Evolutionary conservation across 2,888 invertebrate genomes (phyloP).

Genomic region (Carcina quercana): DNA sequence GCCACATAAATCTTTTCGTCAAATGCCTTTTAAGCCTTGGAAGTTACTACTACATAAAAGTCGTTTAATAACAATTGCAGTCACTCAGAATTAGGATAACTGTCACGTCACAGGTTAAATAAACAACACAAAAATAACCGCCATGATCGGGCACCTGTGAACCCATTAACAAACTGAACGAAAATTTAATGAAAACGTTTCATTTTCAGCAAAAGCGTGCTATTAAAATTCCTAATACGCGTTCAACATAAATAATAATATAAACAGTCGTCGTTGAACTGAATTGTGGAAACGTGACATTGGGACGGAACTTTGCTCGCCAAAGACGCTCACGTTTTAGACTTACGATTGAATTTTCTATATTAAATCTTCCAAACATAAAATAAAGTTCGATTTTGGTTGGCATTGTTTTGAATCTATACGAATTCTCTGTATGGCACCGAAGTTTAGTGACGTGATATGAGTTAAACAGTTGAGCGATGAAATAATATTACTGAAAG

Average conservation of each 20-base stretch:
- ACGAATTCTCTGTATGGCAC: constrained; percentile 36
- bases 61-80: too few relatives aligned
- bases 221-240: constrained; percentile 37
- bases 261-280: constrained; percentile 36
- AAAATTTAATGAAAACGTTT: too few relatives aligned
- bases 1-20: too few relatives aligned
- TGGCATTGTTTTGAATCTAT: constrained; percentile 25
- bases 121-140: too few relatives aligned
- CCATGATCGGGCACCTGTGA: too few relatives aligned
- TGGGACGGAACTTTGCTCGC: constrained; percentile 32
- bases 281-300: constrained; percentile 51
- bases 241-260: constrained; percentile 42
- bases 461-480: constrained; percentile 39
- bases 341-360: constrained; percentile 20
- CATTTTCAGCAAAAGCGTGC: too few relatives aligned
- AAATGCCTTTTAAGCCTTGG: too few relatives aligned
- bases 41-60: too few relatives aligned
- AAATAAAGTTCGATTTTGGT: constrained; percentile 33
- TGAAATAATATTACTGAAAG: too few relatives aligned
- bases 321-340: constrained; percentile 25
- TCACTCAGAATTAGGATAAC: too few relatives aligned
- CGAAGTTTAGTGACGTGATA: constrained; percentile 46
- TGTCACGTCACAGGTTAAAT: too few relatives aligned
- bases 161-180: too few relatives aligned
- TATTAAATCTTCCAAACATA: constrained; percentile 17